Evolutionary conservation across 2,888 invertebrate species (phyloP).

Genomic region (Catocala fraxini): DNA sequence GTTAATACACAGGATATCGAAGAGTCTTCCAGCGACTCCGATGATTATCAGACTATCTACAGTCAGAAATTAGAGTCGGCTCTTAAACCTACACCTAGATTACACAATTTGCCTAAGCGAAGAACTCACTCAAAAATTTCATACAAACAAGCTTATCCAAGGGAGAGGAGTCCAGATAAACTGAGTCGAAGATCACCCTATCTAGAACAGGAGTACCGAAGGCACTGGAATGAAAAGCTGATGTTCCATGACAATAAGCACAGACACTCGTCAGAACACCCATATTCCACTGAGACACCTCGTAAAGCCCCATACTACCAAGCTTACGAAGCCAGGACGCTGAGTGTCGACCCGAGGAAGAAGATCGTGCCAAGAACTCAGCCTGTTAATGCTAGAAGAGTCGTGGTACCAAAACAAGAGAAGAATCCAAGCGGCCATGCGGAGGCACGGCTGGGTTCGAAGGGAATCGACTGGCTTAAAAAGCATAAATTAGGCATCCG

Average conservation of each 20-base stretch:
- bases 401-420: background rate
- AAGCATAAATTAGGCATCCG: slow-evolving; percentile 61
- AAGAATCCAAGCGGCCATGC: background rate
- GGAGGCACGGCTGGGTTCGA: slow-evolving; percentile 18
- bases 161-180: slow-evolving; percentile 49
- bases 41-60: slow-evolving; percentile 70
- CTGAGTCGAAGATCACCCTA: slow-evolving; percentile 54
- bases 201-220: slow-evolving; percentile 72
- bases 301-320: slow-evolving; percentile 47
- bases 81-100: slow-evolving; percentile 22
- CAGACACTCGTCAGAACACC: slow-evolving; percentile 50
- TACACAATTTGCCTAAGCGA: slow-evolving; percentile 33
- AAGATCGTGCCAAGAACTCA: background rate
- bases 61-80: slow-evolving; percentile 55
- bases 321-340: slow-evolving; percentile 64
- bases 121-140: slow-evolving; percentile 57
- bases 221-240: slow-evolving; percentile 69
- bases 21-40: slow-evolving; percentile 59
- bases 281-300: slow-evolving; percentile 30
- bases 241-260: slow-evolving; percentile 55
- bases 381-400: slow-evolving; percentile 10
- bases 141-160: slow-evolving; percentile 37
- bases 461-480: slow-evolving; percentile 66
- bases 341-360: slow-evolving; percentile 37
- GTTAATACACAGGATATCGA: slow-evolving; percentile 37